Evolutionary conservation across 2,113 vertebrate genomes (phyloP).

Genomic region (Gambusia holbrooki): DNA sequence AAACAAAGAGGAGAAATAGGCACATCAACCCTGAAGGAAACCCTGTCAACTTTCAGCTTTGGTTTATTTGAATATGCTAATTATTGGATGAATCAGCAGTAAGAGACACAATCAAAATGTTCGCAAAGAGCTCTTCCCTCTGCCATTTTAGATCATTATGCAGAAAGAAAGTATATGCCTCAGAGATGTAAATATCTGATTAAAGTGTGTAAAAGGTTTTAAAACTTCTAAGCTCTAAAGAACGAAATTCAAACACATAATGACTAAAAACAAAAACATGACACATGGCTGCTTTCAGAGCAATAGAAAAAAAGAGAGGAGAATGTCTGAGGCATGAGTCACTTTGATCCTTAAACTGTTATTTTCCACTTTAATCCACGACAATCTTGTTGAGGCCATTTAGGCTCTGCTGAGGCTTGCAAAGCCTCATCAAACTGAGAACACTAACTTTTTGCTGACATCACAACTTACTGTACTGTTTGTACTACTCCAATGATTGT

Average conservation of each 20-base stretch:
- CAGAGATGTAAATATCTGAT: background rate
- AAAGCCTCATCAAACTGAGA: constrained; percentile 22
- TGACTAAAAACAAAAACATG: background rate
- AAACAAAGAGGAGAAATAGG: background rate
- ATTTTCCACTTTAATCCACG: constrained; percentile 36
- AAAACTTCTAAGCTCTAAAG: background rate
- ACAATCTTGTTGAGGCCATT: constrained; percentile 41
- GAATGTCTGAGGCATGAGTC: constrained; percentile 62
- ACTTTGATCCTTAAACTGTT: constrained; percentile 48
- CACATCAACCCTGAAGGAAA: constrained; percentile 4
- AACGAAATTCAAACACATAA: background rate
- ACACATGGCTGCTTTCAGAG: background rate
- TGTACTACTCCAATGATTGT: constrained; percentile 7
- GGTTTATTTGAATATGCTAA: background rate
- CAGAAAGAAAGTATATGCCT: background rate
- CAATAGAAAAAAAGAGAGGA: background rate
- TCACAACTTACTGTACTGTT: constrained; percentile 5
- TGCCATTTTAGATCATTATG: background rate
- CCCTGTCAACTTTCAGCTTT: background rate
- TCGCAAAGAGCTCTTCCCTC: background rate
- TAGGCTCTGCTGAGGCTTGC: constrained; percentile 39
- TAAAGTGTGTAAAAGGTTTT: background rate
- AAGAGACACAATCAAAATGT: background rate
- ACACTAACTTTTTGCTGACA: constrained; percentile 12
- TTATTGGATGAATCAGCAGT: background rate